Evolutionary conservation across 2,113 vertebrate genomes (phyloP).

Genomic region (Holacanthus passer): DNA sequence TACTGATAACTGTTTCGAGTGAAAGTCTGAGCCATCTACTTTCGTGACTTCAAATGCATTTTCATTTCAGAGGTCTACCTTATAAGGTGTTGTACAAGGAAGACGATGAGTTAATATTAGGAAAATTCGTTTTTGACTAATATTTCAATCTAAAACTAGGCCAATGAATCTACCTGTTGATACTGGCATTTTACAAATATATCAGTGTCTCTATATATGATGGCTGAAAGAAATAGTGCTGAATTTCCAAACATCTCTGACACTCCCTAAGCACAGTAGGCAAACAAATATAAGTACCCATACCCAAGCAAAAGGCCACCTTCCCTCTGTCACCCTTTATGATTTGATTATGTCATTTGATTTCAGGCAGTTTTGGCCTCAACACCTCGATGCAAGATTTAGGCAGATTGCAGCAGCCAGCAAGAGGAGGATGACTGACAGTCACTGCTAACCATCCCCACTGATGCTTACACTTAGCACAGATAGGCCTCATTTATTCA

Average conservation of each 20-base stretch:
- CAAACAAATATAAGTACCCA: neutral
- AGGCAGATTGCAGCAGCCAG: slow-evolving; percentile 28
- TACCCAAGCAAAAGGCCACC: neutral
- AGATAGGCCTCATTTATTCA: slow-evolving; percentile 59
- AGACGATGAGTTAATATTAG: neutral
- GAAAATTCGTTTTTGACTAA: neutral
- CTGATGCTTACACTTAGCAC: neutral
- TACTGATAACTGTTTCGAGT: neutral
- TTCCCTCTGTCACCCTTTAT: neutral
- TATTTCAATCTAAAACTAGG: neutral
- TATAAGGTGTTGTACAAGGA: neutral
- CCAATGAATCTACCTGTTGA: neutral
- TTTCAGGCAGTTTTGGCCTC: slow-evolving; percentile 28
- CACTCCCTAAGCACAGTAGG: neutral
- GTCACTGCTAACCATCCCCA: slow-evolving; percentile 31
- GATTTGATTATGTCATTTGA: slow-evolving; percentile 37
- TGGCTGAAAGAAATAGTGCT: neutral
- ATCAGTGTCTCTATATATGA: neutral
- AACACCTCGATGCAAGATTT: slow-evolving; percentile 36
- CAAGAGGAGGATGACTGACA: slow-evolving; percentile 12
- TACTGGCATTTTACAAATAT: neutral
- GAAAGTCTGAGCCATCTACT: neutral
- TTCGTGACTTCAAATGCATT: neutral
- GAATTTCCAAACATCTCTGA: neutral
- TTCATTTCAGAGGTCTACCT: neutral